Evolutionary conservation across 2,888 invertebrate genomes (phyloP).

Genomic region (Balanococcus diminutus): DNA sequence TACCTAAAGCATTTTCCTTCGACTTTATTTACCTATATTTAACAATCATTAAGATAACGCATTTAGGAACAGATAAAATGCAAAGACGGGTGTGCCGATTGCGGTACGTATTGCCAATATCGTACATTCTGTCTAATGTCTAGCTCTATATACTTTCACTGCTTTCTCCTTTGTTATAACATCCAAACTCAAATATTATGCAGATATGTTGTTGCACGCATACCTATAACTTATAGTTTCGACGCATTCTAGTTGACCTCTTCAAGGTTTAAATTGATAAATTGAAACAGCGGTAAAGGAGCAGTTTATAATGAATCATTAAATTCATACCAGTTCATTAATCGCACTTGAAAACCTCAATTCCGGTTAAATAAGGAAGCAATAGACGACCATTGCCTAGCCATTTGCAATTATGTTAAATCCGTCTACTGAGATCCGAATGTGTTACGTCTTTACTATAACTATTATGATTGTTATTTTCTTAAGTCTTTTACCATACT

Average conservation of each 20-base stretch:
- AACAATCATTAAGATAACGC: background rate
- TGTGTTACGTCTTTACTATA: background rate
- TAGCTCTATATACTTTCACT: conserved; percentile 48
- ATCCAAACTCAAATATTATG: conserved; percentile 45
- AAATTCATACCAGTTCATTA: conserved; percentile 1
- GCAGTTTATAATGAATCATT: conserved; percentile 6
- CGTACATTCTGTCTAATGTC: conserved; percentile 47
- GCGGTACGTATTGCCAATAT: conserved; percentile 47
- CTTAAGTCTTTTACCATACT: too few relatives aligned
- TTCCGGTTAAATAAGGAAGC: conserved; percentile 37
- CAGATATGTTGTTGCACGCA: conserved; percentile 29
- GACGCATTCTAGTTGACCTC: conserved; percentile 25
- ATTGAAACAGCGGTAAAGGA: background rate
- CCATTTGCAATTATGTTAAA: conserved; percentile 9
- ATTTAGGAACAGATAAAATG: conserved; percentile 13
- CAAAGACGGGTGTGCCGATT: conserved; percentile 45
- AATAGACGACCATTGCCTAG: background rate
- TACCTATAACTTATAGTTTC: conserved; percentile 34
- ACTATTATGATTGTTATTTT: background rate
- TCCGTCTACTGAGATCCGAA: background rate
- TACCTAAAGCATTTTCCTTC: background rate
- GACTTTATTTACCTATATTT: background rate
- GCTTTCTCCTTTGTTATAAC: conserved; percentile 51
- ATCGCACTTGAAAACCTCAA: conserved; percentile 9
- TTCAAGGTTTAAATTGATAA: conserved; percentile 31